Evolutionary conservation across 2,797 vertebrate species (phyloP).

Genomic region (Pachyuromys duprasi): DNA sequence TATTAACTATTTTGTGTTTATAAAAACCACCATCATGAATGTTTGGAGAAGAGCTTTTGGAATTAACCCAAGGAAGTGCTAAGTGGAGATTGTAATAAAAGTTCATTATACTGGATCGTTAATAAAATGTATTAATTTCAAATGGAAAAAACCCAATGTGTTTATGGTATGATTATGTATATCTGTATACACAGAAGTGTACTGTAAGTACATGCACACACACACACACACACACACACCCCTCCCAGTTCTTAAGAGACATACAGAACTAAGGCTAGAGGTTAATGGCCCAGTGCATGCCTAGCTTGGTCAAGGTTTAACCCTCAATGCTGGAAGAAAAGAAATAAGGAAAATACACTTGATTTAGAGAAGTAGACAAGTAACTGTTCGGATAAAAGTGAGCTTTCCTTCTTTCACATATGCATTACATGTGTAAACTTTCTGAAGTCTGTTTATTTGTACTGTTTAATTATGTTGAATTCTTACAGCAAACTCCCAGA

Average conservation of each 20-base stretch:
- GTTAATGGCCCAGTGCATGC: neutral
- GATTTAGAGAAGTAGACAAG: conserved; percentile 27
- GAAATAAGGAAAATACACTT: neutral
- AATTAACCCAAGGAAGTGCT: neutral
- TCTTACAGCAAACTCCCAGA: neutral
- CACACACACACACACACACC: neutral
- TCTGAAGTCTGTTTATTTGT: neutral
- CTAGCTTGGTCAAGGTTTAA: neutral
- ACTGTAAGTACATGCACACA: neutral
- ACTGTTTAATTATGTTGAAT: neutral
- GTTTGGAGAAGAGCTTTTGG: neutral
- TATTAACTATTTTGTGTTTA: neutral
- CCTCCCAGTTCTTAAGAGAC: neutral
- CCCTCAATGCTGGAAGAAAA: neutral
- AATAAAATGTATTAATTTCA: neutral
- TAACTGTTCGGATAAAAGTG: neutral
- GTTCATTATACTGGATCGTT: neutral
- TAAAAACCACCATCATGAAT: neutral
- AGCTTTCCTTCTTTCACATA: neutral
- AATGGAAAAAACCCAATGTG: neutral
- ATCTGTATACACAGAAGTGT: neutral
- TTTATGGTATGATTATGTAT: neutral
- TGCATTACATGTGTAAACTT: neutral
- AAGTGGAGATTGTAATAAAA: conserved; percentile 35
- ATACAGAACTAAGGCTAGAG: neutral